These are phyloP conservation scores for Zophobas morio DNA, from an alignment of 1,140 invertebrate genomes.

Conservation along the genomic window DNA sequence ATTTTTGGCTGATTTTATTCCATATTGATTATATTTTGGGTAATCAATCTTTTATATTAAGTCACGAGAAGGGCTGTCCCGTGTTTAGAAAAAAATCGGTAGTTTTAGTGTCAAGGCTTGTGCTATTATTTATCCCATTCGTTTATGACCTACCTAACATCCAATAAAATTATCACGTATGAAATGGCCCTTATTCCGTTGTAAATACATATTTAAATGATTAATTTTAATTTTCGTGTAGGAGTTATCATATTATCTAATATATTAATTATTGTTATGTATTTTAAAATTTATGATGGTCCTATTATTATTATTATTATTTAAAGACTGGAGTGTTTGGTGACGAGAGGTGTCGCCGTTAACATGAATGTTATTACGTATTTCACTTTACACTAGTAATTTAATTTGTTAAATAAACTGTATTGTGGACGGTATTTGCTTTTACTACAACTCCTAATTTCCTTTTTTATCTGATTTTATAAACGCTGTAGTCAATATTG, in stretches of 20 bases:
- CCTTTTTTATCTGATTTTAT: too few species aligned
- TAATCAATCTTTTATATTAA: slow-evolving; percentile 30
- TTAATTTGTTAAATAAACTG: slow-evolving; percentile 42
- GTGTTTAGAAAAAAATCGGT: slow-evolving; percentile 14
- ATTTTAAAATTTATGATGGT: slow-evolving; percentile 35
- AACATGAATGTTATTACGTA: slow-evolving; percentile 30
- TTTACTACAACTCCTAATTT: too few species aligned
- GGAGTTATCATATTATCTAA: slow-evolving; percentile 26
- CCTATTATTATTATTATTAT: slow-evolving; percentile 37
- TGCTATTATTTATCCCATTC: slow-evolving; percentile 23
- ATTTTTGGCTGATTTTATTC: slow-evolving; percentile 29
- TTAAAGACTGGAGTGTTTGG: slow-evolving; percentile 46
- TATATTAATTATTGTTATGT: slow-evolving; percentile 35
- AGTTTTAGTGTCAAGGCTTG: slow-evolving; percentile 40
- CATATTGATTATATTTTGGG: slow-evolving; percentile 35
- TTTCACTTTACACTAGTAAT: slow-evolving; percentile 35
- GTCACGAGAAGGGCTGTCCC: slow-evolving; percentile 14
- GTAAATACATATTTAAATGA: slow-evolving; percentile 30
- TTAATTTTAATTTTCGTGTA: slow-evolving; percentile 22
- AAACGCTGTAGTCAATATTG: neutral
- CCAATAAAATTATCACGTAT: slow-evolving; percentile 21
- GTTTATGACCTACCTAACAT: slow-evolving; percentile 28
- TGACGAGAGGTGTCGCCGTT: neutral
- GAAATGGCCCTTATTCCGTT: slow-evolving; percentile 26
- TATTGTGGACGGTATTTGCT: slow-evolving; percentile 3